Evolutionary conservation across 2,113 vertebrate genomes (phyloP).

Genomic region (Solea solea): DNA sequence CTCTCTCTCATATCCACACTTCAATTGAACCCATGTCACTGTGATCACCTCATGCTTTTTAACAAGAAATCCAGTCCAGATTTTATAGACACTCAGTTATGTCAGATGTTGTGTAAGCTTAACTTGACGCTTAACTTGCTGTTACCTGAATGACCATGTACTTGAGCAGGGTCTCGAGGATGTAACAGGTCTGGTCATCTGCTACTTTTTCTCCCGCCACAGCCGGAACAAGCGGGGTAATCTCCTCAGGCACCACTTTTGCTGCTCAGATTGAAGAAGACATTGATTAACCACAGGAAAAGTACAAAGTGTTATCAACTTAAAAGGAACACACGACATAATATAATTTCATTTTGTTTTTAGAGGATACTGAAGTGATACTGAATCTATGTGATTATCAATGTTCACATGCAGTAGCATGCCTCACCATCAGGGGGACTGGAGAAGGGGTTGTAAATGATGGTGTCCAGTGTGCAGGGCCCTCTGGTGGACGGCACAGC

Average conservation of each 20-base stretch:
- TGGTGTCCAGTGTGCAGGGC: slow-evolving; percentile 93
- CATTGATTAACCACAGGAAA: neutral
- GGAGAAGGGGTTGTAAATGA: slow-evolving; percentile 89
- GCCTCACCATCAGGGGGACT: slow-evolving; percentile 83
- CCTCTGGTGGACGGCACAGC: slow-evolving; percentile 88
- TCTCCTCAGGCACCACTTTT: slow-evolving; percentile 95
- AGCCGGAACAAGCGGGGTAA: slow-evolving; percentile 91
- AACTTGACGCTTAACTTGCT: neutral
- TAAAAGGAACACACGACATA: neutral
- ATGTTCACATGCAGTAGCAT: no score
- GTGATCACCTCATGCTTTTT: no score
- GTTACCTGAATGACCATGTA: slow-evolving; percentile 96
- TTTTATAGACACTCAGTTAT: no score
- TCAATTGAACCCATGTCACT: no score
- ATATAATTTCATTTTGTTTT: neutral
- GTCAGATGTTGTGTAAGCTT: neutral
- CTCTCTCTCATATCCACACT: no score
- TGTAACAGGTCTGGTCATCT: slow-evolving; percentile 94
- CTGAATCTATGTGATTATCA: neutral
- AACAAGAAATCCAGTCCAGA: no score
- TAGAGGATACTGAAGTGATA: neutral
- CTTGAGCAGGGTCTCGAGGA: slow-evolving; percentile 93
- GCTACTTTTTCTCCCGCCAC: slow-evolving; percentile 89
- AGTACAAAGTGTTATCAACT: neutral
- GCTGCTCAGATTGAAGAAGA: slow-evolving; percentile 75